Base-by-base conservation (phyloP, 2,888 invertebrate species). In the Lissocephala sabroskyi region DNA sequence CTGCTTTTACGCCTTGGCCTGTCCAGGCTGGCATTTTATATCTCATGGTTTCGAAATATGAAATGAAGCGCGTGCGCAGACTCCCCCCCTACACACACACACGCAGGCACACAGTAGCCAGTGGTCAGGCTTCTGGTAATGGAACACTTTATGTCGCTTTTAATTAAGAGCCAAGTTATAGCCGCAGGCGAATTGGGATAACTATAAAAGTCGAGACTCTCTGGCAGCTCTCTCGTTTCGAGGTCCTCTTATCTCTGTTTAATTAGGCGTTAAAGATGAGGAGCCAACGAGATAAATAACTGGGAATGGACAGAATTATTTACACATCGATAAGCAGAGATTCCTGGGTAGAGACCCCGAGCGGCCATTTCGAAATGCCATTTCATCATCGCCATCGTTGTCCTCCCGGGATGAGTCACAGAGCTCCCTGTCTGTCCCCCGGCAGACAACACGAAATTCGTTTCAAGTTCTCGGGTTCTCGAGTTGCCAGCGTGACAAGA, bases 111-210 rank as follows among this genome's bases (percentile, higher is more conserved):
- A 78, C 80, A 62, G 80, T 81, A 81, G 80, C 80, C 53, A 44
- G 45, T 66, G n/a, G n/a, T n/a, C n/a, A n/a, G n/a, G n/a, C n/a
- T n/a, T n/a, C 59, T 65, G 65, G 79, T 80, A 81, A 81, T 79
- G 73, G n/a, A 79, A 81, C 78, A 67, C 78, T 73, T 80, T 79
- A 79, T 79, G 80, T 76, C 80, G 79, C 67, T 77, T 80, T 81
- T 81, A 81, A 81, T 81, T 80, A 80, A 71, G 76, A 70, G 66
- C 57, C 63, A n/a, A n/a, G n/a, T n/a, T n/a, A n/a, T n/a, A n/a
- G n/a, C n/a, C n/a, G n/a, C n/a, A n/a, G n/a, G n/a, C n/a, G n/a
- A n/a, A n/a, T n/a, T n/a, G n/a, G n/a, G n/a, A n/a, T n/a, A n/a
- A n/a, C n/a, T n/a, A n/a, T n/a, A n/a, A n/a, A n/a, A n/a, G n/a